Base-by-base conservation (phyloP, 2,888 invertebrate species). In the Papilio elwesi region DNA sequence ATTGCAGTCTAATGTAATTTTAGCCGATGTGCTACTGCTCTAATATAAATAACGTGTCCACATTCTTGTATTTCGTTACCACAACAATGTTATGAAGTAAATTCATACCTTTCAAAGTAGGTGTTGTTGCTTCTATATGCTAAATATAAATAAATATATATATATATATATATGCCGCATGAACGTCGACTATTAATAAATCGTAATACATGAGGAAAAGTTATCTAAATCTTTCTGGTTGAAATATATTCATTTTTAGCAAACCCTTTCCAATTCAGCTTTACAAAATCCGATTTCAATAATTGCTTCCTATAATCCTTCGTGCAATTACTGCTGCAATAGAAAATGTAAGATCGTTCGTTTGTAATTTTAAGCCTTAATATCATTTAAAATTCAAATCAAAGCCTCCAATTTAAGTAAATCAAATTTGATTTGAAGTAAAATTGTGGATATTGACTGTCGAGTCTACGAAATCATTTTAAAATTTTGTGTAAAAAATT, bases 161-260 rank as follows among this genome's bases (percentile, higher is more conserved):
- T n/a, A n/a, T n/a, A 43, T 43, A 43, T 43, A 43, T 6, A 43
- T 43, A 6, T 43, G 8, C 6, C 43, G 26, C 4, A 4, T 26
- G 26, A n/a, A 26, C 26, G 26, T 26, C 4, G 26, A 26, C 26
- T 26, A 26, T 26, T 26, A 26, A 26, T 26, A 26, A 26, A 26
- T 26, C 4, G 26, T 43, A 43, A 43, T 43, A n/a, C 10, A 43
- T 15, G 10, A 62, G 4, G 13, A 57, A 64, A 64, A 48, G 9
- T 26, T 3, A 48, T 10, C 26, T 64, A 59, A 65, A 48, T 52
- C 53, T 63, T 66, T 43, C 47, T 16, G 6, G 11, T 51, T 43
- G 49, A 65, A 57, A 59, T 59, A 51, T 71, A 59, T 66, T 66
- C 51, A 66, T 59, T 51, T 66, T 66, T 16, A 66, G 51, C 48